Evolutionary conservation across 2,113 vertebrate genomes (phyloP), one percentile per base, ranked within the genome.

Genomic region (Bucco capensis): DNA sequence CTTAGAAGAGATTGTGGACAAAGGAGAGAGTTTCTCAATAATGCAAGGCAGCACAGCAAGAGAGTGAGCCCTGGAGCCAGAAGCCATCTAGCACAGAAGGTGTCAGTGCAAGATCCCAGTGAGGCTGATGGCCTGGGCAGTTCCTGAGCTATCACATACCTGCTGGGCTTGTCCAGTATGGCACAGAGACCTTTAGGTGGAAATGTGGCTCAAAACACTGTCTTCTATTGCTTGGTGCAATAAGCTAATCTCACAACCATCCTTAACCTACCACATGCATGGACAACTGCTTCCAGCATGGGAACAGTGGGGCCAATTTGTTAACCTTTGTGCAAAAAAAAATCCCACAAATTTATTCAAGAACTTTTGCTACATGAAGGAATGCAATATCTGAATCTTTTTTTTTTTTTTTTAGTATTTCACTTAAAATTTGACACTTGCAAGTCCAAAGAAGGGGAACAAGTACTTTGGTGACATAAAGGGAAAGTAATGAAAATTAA

Each of bases 401-500:
- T 53, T 11, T 58, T 28, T 40, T 76, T 53, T 11, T 58, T 86
- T 75, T 66, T 33, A 57, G 19, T 30, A 27, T 62, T 80, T 62
- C 14, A 42, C 23, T 60, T 75, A 15, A 1, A 23, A 8, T 31
- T 93, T 79, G 40, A 50, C 12, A 66, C 74, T 76, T 87, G 19
- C 30, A 76, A 73, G 8, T 27, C 30, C 35, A 31, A 50, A 66
- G 40, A 51, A 49, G 6, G 19, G 12, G 22, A 3, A 58, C 10
- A 5, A 12, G 12, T 78, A 21, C 58, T 86, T 38, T 83, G 33
- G 58, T 92, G 70, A 73, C 54, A 61, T 86, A 46, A 76, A 64
- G 10, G 42, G 14, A 72, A 88, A 85, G 6, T 77, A 91, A 88
- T 80, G 82, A 73, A 89, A 95, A 87, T 83, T 76, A 91, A 73